A percentile compares a stretch with the other conserved stretches of the same genome.
These are phyloP conservation scores for Halesus radiatus DNA, from an alignment of 1,140 invertebrate genomes.

Conservation along the genomic window DNA sequence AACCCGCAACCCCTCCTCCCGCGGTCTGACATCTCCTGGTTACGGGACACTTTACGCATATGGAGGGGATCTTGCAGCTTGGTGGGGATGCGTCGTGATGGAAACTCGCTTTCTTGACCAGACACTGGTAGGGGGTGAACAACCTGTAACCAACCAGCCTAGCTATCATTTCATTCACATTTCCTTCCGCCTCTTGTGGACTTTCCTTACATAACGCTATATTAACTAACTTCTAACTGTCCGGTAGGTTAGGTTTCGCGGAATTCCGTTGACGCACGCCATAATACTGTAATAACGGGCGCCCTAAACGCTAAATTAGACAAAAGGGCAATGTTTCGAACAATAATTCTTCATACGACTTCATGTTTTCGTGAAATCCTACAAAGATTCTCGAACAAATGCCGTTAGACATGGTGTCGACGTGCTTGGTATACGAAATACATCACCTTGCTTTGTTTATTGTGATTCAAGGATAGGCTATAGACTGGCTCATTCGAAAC, in stretches of 20 bases:
- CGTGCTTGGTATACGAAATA: conserved; percentile 10
- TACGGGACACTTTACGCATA: conserved; percentile 65
- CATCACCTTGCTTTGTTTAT: conserved; percentile 9
- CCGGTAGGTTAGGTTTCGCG: conserved; percentile 43
- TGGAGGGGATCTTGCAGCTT: conserved; percentile 69
- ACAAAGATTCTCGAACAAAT: not conserved
- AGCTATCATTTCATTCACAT: conserved; percentile 41
- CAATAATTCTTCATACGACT: not conserved
- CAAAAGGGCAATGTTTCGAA: not conserved
- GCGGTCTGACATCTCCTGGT: conserved; percentile 63
- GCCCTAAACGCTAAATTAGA: not conserved
- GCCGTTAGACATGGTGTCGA: not conserved
- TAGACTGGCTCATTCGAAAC: conserved; percentile 12
- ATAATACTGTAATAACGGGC: not conserved
- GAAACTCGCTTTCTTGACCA: conserved; percentile 63
- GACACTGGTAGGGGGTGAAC: conserved; percentile 68
- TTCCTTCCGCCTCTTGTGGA: conserved; percentile 29
- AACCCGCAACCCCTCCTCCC: conserved; percentile 68
- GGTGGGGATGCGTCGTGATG: conserved; percentile 70
- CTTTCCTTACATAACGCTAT: conserved; percentile 45
- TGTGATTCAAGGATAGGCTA: conserved; percentile 29
- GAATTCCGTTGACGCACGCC: conserved; percentile 21
- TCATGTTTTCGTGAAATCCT: too few relatives aligned
- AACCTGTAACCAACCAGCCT: conserved; percentile 59
- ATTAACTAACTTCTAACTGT: conserved; percentile 12